Evolutionary conservation across 2,113 vertebrate species (phyloP), one percentile per base, ranked within the genome.

Genomic region (Platichthys stellatus): DNA sequence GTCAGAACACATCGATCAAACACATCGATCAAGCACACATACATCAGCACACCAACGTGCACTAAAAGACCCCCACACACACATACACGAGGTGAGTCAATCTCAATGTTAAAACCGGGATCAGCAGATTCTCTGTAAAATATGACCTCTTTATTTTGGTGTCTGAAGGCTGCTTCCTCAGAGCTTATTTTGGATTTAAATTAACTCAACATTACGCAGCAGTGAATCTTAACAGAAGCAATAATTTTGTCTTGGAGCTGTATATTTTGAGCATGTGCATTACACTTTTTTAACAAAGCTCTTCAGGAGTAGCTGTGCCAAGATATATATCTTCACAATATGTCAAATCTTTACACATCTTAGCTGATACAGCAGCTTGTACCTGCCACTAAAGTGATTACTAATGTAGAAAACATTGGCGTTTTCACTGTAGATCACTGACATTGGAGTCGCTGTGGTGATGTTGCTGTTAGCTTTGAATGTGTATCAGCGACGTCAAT

Each of bases 1-100:
- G 85, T 89, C 74, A 81, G 83, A 80, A 63, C 31, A 74, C 71
- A 81, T 83, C 83, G 60, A 64, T 87, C 72, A 85, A 53, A 23
- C 68, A 71, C 60, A 74, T 43, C 83, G 60, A 64, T 87, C 72
- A 85, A 47, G 24, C 68, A 73, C 60, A 74, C 72, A 57, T 20
- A 59, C 23, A 78, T 26, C 56, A 40, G n/a, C 10, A 13, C 21
- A 28, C 4, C 26, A 28, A 2, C 26, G 26, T 2, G 18, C 70
- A 8, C 35, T 31, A 31, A 31, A 31, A 31, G 31, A 31, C 31
- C 31, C 31, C 31, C 31, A 6, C 70, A 8, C 26, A 59, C 35
- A 59, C 62, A 69, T 54, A 62, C 12, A 70, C 66, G 53, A 79
- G 60, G 35, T 31, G 31, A 38, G 35, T 38, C 69, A 69, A 76